A percentile compares a stretch with the other conserved stretches of the same genome.
Conservation (phyloP, 2,888 invertebrate genomes). For the Liopterus haemorrhoidalis region DNA sequence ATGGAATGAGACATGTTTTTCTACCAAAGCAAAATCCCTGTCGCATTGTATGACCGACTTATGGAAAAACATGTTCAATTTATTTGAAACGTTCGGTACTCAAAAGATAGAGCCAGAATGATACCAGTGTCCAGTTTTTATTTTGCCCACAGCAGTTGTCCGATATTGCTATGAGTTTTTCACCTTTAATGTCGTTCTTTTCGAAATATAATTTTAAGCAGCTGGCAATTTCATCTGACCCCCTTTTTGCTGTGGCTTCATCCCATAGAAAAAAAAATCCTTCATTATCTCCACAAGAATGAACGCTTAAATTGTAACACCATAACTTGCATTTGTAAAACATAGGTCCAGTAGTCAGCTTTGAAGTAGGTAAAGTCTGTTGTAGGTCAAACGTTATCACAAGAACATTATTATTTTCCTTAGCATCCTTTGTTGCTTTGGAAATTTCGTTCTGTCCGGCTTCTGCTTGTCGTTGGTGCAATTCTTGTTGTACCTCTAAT, state of each 20-base stretch:
- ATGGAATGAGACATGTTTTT: no score
- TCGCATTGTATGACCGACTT: constrained; percentile 3
- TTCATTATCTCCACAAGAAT: constrained; percentile 5
- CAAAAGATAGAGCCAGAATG: not conserved
- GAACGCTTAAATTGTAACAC: constrained; percentile 9
- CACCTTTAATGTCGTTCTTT: constrained; percentile 2
- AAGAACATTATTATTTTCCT: not conserved
- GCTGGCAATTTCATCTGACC: constrained; percentile 15
- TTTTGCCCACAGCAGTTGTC: constrained; percentile 11
- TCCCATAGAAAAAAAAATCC: constrained; percentile 15
- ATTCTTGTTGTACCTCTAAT: not conserved
- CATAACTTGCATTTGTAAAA: constrained; percentile 20
- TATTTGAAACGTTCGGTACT: not conserved
- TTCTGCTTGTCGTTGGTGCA: not conserved
- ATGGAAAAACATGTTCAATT: constrained; percentile 4
- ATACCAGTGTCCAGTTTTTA: constrained; percentile 5
- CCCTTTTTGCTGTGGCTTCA: constrained; percentile 9
- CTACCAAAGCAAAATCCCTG: constrained; percentile 1
- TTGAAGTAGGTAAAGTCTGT: constrained; percentile 14
- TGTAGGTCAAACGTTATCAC: constrained; percentile 13
- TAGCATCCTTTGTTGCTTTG: not conserved
- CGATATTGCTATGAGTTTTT: constrained; percentile 9
- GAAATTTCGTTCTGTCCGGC: not conserved
- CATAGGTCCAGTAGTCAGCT: constrained; percentile 13
- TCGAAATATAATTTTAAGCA: constrained; percentile 11